phyloP scores from a whole-genome alignment of 2,797 vertebrate genomes.

The Anas bahamensis region DNA sequence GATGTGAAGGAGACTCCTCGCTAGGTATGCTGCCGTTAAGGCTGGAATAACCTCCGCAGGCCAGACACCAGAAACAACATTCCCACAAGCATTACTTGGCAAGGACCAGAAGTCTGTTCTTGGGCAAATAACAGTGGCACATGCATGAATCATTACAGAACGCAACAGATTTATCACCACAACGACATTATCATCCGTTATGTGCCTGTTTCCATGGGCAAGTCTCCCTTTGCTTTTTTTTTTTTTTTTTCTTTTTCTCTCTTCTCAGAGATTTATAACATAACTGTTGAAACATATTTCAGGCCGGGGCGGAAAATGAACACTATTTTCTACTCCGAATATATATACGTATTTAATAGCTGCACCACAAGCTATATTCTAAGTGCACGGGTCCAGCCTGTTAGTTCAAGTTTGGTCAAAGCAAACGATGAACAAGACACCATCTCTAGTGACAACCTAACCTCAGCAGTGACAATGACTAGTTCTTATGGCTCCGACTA shows the following conservation, averaged over 20 bases:
- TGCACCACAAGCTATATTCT: neutral
- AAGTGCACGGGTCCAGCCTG: neutral
- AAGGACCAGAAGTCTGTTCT: conserved; percentile 29
- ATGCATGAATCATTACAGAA: conserved; percentile 46
- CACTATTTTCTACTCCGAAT: conserved; percentile 8
- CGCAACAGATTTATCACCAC: conserved; percentile 43
- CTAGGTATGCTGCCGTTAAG: neutral
- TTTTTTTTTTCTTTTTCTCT: neutral
- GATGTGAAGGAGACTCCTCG: neutral
- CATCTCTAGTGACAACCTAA: neutral
- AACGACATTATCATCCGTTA: conserved; percentile 2
- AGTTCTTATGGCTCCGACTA: neutral
- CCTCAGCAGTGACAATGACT: neutral
- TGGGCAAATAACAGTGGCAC: conserved; percentile 41
- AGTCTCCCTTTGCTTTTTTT: neutral
- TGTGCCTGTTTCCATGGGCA: neutral
- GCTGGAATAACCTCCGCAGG: neutral
- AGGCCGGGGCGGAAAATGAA: neutral
- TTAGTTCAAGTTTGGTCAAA: neutral
- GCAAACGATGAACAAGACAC: neutral
- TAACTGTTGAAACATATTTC: conserved; percentile 5
- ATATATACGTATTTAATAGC: neutral
- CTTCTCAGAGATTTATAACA: conserved; percentile 1
- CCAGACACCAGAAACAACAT: conserved; percentile 8
- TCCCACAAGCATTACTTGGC: conserved; percentile 53